Conservation (phyloP, 1,140 invertebrate genomes). For the Drosophila nannoptera region DNA sequence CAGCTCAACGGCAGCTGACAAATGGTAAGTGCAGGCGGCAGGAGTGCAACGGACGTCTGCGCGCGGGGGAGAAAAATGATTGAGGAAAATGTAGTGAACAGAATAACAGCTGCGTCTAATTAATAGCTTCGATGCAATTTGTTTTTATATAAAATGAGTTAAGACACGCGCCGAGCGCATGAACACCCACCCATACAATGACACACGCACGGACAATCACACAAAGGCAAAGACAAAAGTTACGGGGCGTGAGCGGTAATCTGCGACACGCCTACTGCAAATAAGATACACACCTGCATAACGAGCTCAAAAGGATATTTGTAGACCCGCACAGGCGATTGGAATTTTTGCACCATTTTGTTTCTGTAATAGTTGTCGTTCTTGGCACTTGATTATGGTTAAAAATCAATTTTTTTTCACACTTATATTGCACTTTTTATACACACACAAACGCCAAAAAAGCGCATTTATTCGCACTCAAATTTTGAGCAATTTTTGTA, state of each 20-base stretch:
- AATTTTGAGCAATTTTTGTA: constrained; percentile 28
- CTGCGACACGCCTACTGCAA: constrained; percentile 42
- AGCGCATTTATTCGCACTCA: constrained; percentile 25
- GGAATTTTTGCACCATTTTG: constrained; percentile 97
- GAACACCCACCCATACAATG: constrained; percentile 32
- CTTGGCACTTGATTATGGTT: constrained; percentile 49
- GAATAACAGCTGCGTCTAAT: constrained; percentile 32
- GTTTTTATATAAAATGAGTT: constrained; percentile 18
- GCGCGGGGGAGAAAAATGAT: constrained; percentile 9
- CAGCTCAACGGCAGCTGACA: constrained; percentile 23
- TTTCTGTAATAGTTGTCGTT: constrained; percentile 21
- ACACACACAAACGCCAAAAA: constrained; percentile 26
- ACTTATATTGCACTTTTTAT: constrained; percentile 47
- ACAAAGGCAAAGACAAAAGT: constrained; percentile 1
- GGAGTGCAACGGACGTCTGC: constrained; percentile 8
- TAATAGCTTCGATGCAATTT: constrained; percentile 14
- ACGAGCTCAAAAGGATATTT: constrained; percentile 98
- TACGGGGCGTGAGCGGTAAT: constrained; percentile 17
- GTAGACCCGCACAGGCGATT: constrained; percentile 96
- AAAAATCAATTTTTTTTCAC: constrained; percentile 54
- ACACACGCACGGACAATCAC: constrained; percentile 5
- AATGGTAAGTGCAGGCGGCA: constrained; percentile 20
- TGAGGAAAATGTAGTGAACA: constrained; percentile 12
- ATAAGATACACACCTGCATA: constrained; percentile 91
- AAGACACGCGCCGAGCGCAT: constrained; percentile 31